A percentile compares a stretch with the other conserved stretches of the same genome.
phyloP scores from a whole-genome alignment of 1,140 invertebrate species.

The Sweltsa coloradensis region DNA sequence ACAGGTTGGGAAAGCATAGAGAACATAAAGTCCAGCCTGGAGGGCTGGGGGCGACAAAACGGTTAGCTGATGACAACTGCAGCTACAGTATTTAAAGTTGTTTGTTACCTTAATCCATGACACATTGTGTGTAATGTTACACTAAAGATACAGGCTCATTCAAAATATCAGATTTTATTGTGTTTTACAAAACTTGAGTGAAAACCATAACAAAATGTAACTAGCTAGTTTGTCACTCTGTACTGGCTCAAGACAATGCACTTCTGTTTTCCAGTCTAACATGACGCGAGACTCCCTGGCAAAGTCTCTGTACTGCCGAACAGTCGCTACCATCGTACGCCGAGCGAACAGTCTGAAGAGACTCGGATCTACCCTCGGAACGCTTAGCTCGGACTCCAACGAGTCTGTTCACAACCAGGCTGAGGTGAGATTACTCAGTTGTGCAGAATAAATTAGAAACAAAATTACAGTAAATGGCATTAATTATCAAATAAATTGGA shows the following conservation, averaged over 20 bases:
- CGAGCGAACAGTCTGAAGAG: slow-evolving; percentile 84
- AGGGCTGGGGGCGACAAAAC: too few relatives aligned
- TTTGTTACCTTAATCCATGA: too few relatives aligned
- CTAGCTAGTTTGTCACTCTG: background rate
- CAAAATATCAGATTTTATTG: too few relatives aligned
- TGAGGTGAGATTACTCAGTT: slow-evolving; percentile 32
- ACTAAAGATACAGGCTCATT: too few relatives aligned
- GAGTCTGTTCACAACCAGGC: slow-evolving; percentile 84
- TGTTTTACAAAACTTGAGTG: too few relatives aligned
- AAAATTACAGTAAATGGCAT: background rate
- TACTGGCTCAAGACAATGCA: background rate
- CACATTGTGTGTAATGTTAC: too few relatives aligned
- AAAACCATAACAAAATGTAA: too few relatives aligned
- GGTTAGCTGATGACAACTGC: too few relatives aligned
- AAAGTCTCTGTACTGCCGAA: slow-evolving; percentile 86
- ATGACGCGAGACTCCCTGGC: slow-evolving; percentile 79
- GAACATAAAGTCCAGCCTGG: too few relatives aligned
- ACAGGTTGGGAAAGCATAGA: too few relatives aligned
- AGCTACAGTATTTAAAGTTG: too few relatives aligned
- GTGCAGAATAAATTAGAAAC: background rate
- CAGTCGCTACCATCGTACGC: slow-evolving; percentile 87
- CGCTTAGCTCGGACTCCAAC: slow-evolving; percentile 79
- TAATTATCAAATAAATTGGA: too few relatives aligned
- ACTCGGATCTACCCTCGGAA: slow-evolving; percentile 77
- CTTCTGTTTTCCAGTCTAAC: slow-evolving; percentile 44